Conservation (phyloP, 2,888 invertebrate genomes). For the Drosophila formosana region DNA sequence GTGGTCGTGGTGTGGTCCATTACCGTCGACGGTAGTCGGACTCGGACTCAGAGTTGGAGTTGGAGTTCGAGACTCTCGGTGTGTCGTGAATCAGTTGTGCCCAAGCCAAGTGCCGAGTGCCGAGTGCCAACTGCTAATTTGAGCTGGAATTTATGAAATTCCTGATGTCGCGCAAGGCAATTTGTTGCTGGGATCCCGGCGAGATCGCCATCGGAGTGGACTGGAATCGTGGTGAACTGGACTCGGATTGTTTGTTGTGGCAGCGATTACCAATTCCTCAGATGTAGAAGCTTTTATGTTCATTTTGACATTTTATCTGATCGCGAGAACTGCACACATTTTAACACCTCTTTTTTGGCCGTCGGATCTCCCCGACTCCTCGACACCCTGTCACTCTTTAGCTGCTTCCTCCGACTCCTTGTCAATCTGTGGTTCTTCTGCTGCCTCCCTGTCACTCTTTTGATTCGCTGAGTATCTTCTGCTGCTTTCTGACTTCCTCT, state of each 20-base stretch:
- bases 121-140: constrained; percentile 67
- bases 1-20: constrained; percentile 80
- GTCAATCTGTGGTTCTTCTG: background rate
- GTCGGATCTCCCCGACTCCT: background rate
- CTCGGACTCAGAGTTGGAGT: no score
- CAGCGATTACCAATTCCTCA: constrained; percentile 81
- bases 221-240: background rate
- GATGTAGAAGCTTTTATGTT: constrained; percentile 83
- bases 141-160: constrained; percentile 77
- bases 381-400: background rate
- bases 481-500: background rate
- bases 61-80: background rate
- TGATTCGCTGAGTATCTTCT: no score
- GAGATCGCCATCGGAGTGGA: background rate
- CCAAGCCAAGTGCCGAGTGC: constrained; percentile 39
- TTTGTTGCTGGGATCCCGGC: constrained; percentile 59
- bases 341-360: constrained; percentile 72
- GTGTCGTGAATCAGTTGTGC: constrained; percentile 49
- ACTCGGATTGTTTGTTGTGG: constrained; percentile 28
- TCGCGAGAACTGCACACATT: constrained; percentile 83
- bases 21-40: constrained; percentile 43
- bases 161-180: constrained; percentile 59
- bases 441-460: background rate
- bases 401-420: background rate
- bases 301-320: constrained; percentile 83